A percentile compares a stretch with the other conserved stretches of the same genome.
These are phyloP conservation scores for Umimayanthus chanpuru DNA, from an alignment of 92 coral and sea anemone species.

Conservation along the genomic window DNA sequence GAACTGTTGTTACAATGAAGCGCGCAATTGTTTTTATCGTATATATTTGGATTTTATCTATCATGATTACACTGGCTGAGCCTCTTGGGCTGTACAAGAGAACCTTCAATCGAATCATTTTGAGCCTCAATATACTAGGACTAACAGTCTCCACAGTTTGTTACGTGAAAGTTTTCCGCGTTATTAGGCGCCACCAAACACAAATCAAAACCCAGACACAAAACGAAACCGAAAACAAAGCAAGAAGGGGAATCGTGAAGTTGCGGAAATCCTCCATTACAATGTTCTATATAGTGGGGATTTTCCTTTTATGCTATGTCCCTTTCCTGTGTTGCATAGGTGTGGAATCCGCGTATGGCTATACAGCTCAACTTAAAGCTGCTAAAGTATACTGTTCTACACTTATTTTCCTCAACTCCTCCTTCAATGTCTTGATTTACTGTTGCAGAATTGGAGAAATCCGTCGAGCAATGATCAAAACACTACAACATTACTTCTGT, in stretches of 20 bases:
- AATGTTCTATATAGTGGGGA: conserved; percentile 68
- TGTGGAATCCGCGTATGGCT: conserved; percentile 45
- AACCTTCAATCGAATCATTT: conserved; percentile 45
- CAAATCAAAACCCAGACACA: conserved; percentile 50
- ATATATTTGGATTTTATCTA: conserved; percentile 43
- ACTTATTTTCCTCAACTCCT: conserved; percentile 58
- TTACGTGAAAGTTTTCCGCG: conserved; percentile 56
- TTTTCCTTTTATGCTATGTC: conserved; percentile 61
- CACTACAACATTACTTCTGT: conserved; percentile 8
- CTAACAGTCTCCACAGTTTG: conserved; percentile 53
- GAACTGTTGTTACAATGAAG: conserved; percentile 39
- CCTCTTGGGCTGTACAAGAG: conserved; percentile 19
- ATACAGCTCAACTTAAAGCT: conserved; percentile 52
- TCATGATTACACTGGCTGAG: not conserved
- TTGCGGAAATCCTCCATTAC: conserved; percentile 75
- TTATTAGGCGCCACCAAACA: conserved; percentile 62
- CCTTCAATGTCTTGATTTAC: conserved; percentile 70
- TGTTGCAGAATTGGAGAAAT: conserved; percentile 78
- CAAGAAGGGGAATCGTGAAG: conserved; percentile 12
- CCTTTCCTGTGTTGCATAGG: conserved; percentile 62
- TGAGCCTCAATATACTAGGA: conserved; percentile 25
- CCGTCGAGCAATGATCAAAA: conserved; percentile 60
- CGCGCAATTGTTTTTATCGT: conserved; percentile 24
- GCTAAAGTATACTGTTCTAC: conserved; percentile 62
- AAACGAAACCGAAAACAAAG: conserved; percentile 7